phyloP scores from a whole-genome alignment of 2,797 vertebrate genomes.

The Spea hammondii region DNA sequence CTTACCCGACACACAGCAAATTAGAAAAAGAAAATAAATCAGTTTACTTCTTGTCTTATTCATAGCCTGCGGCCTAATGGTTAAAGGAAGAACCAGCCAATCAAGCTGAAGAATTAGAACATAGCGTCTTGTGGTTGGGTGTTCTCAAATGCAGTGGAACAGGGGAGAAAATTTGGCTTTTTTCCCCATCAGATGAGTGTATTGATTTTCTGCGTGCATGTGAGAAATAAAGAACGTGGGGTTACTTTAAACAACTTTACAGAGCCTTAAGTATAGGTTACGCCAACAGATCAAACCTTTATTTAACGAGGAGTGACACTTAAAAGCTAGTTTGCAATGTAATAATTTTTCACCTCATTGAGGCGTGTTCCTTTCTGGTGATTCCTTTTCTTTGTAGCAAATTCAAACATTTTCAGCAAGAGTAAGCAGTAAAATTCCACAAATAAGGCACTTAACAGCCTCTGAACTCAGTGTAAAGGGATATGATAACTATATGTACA shows the following conservation, averaged over 20 bases:
- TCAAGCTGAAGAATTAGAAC: background rate
- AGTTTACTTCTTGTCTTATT: background rate
- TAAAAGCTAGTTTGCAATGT: conserved; percentile 33
- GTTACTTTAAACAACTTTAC: conserved; percentile 41
- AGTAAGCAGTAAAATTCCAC: conserved; percentile 5
- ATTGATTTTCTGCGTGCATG: conserved; percentile 42
- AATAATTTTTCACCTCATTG: conserved; percentile 27
- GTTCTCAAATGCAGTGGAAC: conserved; percentile 9
- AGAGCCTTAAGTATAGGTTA: conserved; percentile 31
- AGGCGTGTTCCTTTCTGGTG: conserved; percentile 21
- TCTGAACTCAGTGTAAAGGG: too few relatives aligned
- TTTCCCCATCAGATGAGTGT: conserved; percentile 25
- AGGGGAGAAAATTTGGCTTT: conserved; percentile 15
- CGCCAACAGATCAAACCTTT: conserved; percentile 33
- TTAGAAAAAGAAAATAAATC: conserved; percentile 17
- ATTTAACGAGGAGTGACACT: conserved; percentile 38
- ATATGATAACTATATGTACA: too few relatives aligned
- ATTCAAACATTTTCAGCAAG: background rate
- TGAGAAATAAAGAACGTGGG: conserved; percentile 32
- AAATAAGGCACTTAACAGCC: background rate
- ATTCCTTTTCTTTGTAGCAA: conserved; percentile 20
- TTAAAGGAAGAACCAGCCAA: conserved; percentile 16
- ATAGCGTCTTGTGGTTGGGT: background rate
- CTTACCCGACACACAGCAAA: conserved; percentile 6
- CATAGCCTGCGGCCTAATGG: conserved; percentile 14